A percentile compares a stretch with the other conserved stretches of the same genome.
phyloP scores from a whole-genome alignment of 2,113 vertebrate species.

The Tychaedon coryphoeus region DNA sequence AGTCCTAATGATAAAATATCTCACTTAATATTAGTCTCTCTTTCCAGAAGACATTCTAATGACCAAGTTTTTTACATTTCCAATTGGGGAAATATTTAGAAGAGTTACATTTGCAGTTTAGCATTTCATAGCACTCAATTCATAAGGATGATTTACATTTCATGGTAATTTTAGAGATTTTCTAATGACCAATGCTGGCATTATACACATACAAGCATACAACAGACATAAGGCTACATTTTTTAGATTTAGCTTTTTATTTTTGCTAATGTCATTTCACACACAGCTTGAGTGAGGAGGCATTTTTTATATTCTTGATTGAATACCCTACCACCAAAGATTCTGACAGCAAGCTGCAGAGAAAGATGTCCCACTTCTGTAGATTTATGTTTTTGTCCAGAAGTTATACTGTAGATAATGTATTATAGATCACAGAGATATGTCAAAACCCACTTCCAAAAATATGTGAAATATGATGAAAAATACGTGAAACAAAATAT shows the following conservation, averaged over 20 bases:
- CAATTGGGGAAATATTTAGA: neutral
- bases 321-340: neutral
- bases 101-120: neutral
- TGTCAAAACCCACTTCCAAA: neutral
- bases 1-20: neutral
- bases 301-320: neutral
- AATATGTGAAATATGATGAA: neutral
- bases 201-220: neutral
- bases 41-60: neutral
- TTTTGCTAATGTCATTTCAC: neutral
- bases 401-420: neutral
- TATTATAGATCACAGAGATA: neutral
- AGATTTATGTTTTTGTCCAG: neutral
- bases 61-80: neutral
- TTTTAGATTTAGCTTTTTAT: neutral
- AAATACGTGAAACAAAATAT: neutral
- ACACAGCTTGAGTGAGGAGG: neutral
- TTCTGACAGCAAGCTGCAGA: neutral
- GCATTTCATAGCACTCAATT: neutral
- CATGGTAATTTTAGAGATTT: neutral
- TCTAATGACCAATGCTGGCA: neutral
- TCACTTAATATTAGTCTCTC: neutral
- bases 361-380: neutral
- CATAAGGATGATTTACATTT: neutral
- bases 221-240: neutral